These are phyloP conservation scores for Pseudochirops corinnae DNA, from an alignment of 2,797 vertebrate species.

Conservation along the genomic window DNA sequence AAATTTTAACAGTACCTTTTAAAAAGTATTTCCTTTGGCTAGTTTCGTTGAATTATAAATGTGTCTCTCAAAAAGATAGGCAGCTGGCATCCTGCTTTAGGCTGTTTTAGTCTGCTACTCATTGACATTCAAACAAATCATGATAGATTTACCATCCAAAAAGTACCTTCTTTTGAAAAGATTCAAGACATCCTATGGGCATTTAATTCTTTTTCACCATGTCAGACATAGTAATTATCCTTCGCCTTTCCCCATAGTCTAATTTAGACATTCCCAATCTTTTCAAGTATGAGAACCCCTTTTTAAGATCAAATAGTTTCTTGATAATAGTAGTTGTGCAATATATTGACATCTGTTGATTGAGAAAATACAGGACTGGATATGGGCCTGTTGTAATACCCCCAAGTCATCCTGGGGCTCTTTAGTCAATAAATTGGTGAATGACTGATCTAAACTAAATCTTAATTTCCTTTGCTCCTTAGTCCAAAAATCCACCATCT, in stretches of 20 bases:
- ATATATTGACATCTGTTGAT: not conserved
- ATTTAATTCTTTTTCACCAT: not conserved
- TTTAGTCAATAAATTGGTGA: not conserved
- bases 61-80: constrained; percentile 13
- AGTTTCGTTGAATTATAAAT: constrained; percentile 61
- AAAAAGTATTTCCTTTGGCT: constrained; percentile 51
- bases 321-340: not conserved
- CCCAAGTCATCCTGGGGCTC: not conserved
- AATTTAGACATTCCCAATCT: not conserved
- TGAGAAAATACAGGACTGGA: not conserved
- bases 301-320: not conserved
- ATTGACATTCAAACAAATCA: not conserved
- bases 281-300: not conserved
- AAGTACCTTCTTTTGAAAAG: not conserved
- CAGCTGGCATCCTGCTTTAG: constrained; percentile 8
- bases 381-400: not conserved
- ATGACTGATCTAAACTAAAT: not conserved
- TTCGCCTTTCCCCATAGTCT: not conserved
- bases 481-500: not conserved
- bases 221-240: not conserved
- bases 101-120: not conserved
- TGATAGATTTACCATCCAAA: not conserved
- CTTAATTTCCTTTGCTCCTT: not conserved
- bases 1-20: constrained; percentile 57
- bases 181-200: not conserved